Evolutionary conservation across 2,888 invertebrate species (phyloP), one percentile per base, ranked within the genome.

Genomic region (Athrips mouffetella): DNA sequence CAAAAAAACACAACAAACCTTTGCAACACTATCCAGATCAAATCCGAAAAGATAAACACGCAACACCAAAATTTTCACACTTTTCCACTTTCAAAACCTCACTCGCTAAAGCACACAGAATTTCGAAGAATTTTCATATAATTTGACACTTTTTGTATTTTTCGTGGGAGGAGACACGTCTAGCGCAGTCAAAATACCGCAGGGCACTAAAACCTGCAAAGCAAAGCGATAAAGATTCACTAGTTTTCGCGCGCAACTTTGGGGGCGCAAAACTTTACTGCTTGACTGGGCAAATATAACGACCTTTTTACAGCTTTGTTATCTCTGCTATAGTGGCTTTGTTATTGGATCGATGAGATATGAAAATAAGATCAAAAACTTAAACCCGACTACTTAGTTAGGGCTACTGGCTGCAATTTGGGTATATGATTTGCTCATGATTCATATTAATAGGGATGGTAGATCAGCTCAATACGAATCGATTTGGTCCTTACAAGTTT

Each of bases 201-300:
- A 78, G 75, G 60, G 63, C 54, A 78, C 78, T 77, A 60, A 63
- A 67, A 63, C 58, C 65, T 67, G 68, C 67, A 70, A 67, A 59
- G 63, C 61, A 54, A 58, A 64, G 64, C n/a, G n/a, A n/a, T n/a
- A 65, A 65, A 60, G 58, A 58, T 25, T 25, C 20, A 23, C 20
- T 33, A 15, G 27, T 29, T 27, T 39, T 11, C 10, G 7, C 13
- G 11, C 20, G n/a, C 31, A 6, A 13, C n/a, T 33, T 15, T 6
- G 11, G 5, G 2, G 13, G 31, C 13, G 31, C 31, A 8, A 33
- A 33, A 4, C 6, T 33, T 33, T 11, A 15, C 11, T 3, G 31
- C 31, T 2, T 10, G 15, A 11, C 8, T 25, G 8, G 25, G n/a
- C n/a, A 2, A 2, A 5, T 27, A 3, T 10, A 27, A 27, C n/a